These are phyloP conservation scores for Takifugu flavidus DNA, from an alignment of 2,113 vertebrate genomes.

Conservation along the genomic window DNA sequence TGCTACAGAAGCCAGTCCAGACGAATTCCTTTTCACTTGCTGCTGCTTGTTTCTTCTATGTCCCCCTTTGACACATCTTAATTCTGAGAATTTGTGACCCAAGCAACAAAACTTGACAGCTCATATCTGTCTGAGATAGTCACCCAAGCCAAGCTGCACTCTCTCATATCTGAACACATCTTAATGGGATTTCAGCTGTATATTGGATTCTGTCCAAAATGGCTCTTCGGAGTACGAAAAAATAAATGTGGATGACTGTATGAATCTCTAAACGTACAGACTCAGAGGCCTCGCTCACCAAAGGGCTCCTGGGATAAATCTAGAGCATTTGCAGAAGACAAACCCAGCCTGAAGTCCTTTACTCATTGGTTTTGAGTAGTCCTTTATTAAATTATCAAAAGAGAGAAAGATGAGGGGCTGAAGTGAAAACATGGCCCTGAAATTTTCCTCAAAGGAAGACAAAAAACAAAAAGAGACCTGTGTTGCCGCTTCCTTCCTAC, in stretches of 20 bases:
- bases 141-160: slow-evolving; percentile 42
- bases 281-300: neutral
- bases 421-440: too few relatives aligned
- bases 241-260: slow-evolving; percentile 23
- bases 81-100: slow-evolving; percentile 30
- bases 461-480: too few relatives aligned
- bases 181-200: slow-evolving; percentile 58
- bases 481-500: too few relatives aligned
- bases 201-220: slow-evolving; percentile 48
- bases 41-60: neutral
- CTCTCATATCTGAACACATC: slow-evolving; percentile 56
- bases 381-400: too few relatives aligned
- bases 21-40: neutral
- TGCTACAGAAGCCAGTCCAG: neutral
- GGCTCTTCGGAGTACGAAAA: slow-evolving; percentile 5
- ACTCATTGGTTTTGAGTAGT: too few relatives aligned
- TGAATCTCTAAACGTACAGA: slow-evolving; percentile 44
- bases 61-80: slow-evolving; percentile 18
- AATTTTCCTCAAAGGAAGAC: too few relatives aligned
- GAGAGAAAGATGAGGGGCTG: too few relatives aligned
- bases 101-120: slow-evolving; percentile 39
- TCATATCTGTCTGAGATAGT: slow-evolving; percentile 46
- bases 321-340: too few relatives aligned
- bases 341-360: too few relatives aligned
- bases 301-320: too few relatives aligned